phyloP scores from a whole-genome alignment of 2,888 invertebrate genomes.

The Ecliptopera silaceata region DNA sequence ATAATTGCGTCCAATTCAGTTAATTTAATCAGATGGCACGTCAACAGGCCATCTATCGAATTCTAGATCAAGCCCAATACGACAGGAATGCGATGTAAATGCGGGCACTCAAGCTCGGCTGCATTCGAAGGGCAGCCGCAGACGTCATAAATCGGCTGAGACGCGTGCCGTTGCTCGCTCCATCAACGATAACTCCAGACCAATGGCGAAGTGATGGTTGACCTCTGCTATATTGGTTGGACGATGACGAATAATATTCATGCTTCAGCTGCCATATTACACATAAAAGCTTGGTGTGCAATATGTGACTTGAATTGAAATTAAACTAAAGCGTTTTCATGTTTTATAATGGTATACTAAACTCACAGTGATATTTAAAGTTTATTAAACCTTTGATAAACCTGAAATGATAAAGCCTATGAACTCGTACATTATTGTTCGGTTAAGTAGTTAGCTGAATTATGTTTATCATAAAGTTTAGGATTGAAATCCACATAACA shows the following conservation, averaged over 20 bases:
- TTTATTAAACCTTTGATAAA: too few relatives aligned
- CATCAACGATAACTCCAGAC: constrained; percentile 54
- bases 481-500: constrained; percentile 32
- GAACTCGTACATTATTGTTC: neutral
- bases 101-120: constrained; percentile 48
- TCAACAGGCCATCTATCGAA: constrained; percentile 17
- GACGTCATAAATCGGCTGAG: constrained; percentile 59
- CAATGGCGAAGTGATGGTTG: constrained; percentile 43
- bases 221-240: constrained; percentile 36
- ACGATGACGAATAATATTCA: constrained; percentile 35
- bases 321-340: neutral
- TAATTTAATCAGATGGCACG: constrained; percentile 12
- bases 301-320: neutral
- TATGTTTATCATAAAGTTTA: constrained; percentile 7
- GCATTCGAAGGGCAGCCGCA: constrained; percentile 52
- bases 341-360: too few relatives aligned
- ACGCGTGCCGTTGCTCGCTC: constrained; percentile 48
- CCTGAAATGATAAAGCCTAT: too few relatives aligned
- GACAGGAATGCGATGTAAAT: constrained; percentile 43
- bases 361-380: too few relatives aligned
- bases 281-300: neutral
- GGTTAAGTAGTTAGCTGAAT: neutral
- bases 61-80: constrained; percentile 36
- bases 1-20: constrained; percentile 1
- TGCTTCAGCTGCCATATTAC: constrained; percentile 18